Percentiles rank a stretch among this genome's conserved stretches.
phyloP scores from a whole-genome alignment of 2,797 vertebrate species.

The Ctenosaura bakeri region DNA sequence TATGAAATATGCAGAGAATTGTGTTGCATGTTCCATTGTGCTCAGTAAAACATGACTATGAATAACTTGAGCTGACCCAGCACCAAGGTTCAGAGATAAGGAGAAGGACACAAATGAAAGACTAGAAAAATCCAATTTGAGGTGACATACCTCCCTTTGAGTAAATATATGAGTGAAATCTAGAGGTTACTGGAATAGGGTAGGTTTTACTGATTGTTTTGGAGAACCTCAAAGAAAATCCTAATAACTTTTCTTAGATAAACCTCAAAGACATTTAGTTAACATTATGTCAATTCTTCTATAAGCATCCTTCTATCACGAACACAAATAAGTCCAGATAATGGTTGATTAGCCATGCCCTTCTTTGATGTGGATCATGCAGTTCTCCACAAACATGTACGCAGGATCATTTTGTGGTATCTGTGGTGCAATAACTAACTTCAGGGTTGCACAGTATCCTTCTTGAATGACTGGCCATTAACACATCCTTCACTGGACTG shows the following conservation, averaged over 20 bases:
- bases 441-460: not conserved
- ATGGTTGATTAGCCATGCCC: not conserved
- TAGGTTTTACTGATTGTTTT: not conserved
- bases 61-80: too few relatives aligned
- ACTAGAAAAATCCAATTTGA: too few relatives aligned
- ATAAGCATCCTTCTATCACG: not conserved
- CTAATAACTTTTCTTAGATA: not conserved
- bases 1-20: too few relatives aligned
- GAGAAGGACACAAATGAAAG: too few relatives aligned
- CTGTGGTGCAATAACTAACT: constrained; percentile 47
- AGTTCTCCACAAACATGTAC: not conserved
- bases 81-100: too few relatives aligned
- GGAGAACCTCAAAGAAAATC: not conserved
- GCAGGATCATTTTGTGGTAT: not conserved
- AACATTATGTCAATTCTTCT: not conserved
- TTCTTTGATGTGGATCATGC: not conserved
- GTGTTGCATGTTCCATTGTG: too few relatives aligned
- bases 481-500: not conserved
- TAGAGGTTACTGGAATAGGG: not conserved
- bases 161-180: not conserved
- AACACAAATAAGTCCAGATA: not conserved
- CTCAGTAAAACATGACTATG: too few relatives aligned
- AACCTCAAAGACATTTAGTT: not conserved
- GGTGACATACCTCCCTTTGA: too few relatives aligned
- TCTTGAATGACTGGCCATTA: not conserved